phyloP scores from a whole-genome alignment of 2,113 vertebrate species.

The Nibea coibor region DNA sequence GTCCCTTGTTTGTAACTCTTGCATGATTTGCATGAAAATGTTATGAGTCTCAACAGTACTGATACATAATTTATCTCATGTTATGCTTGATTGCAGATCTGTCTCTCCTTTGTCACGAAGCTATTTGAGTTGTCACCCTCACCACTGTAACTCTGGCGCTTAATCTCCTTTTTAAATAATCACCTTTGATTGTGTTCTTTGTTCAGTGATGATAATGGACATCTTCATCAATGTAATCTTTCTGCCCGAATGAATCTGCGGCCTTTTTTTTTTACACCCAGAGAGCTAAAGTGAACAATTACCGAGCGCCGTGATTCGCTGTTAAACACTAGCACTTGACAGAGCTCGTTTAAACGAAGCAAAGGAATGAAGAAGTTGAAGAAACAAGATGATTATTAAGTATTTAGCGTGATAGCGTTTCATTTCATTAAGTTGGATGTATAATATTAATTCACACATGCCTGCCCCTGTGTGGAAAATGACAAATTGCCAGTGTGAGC shows the following conservation, averaged over 20 bases:
- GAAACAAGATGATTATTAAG: neutral
- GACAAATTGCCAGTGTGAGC: neutral
- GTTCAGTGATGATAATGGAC: constrained; percentile 54
- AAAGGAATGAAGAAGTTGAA: neutral
- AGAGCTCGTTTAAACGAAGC: neutral
- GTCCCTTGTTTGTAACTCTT: constrained; percentile 5
- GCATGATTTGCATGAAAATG: too few relatives aligned
- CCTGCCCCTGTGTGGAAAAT: neutral
- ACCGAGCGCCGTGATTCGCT: neutral
- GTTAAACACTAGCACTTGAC: neutral
- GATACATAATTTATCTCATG: neutral
- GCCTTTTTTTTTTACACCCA: neutral
- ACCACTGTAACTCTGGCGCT: constrained; percentile 2
- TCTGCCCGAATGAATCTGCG: constrained; percentile 1
- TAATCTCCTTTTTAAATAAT: constrained; percentile 41
- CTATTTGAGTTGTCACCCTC: constrained; percentile 11
- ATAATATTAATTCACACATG: constrained; percentile 1
- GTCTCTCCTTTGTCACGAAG: constrained; percentile 1
- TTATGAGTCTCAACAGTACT: too few relatives aligned
- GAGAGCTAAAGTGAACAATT: neutral
- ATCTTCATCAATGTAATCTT: constrained; percentile 15
- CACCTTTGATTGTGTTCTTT: constrained; percentile 22
- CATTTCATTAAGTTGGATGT: neutral
- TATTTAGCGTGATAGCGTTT: neutral
- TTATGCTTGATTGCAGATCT: constrained; percentile 20